Evolutionary conservation across 2,797 vertebrate species (phyloP), one percentile per base, ranked within the genome.

Genomic region (Chrysocyon brachyurus): DNA sequence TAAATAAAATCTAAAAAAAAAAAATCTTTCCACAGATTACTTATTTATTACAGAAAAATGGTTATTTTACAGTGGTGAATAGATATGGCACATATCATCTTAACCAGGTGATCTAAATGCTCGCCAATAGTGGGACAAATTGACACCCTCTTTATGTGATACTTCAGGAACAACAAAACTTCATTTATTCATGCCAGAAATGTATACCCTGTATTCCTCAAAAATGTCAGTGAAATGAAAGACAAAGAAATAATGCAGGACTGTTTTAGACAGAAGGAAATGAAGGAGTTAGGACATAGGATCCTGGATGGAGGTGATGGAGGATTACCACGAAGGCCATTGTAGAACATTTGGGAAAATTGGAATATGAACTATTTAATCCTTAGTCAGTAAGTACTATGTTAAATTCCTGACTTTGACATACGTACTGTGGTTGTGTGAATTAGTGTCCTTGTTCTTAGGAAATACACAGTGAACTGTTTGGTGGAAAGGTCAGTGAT

Each of bases 61-160:
- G 5, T 90, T 66, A 64, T 66, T 93, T 63, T 83, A 70, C 33
- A 89, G 54, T 82, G 66, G 86, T 86, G 61, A 87, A 86, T n/a
- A n/a, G n/a, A 73, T 54, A 26, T 17, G 59, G 57, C 66, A 92
- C n/a, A 66, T 81, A 6, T 6, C 19, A 31, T 82, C 22, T 90
- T 94, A 97, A 36, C 61, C 40, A 24, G 24, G n/a, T 73, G 68
- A 52, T 87, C 46, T 84, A 12, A 79, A 68, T 88, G 6, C 63
- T 85, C 17, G 49, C 52, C 81, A 79, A 0, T 87, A 83, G 73
- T 61, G 14, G 63, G 46, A 57, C 36, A 87, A 24, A 72, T 46
- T 87, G 56, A 46, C 33, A 46, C 64, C 26, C 28, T 81, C 56
- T 91, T 82, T 73, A 14, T 19, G 36, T 61, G 28, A 22, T n/a